These are phyloP conservation scores for Lasiommata megera DNA, from an alignment of 2,888 invertebrate genomes.

Conservation along the genomic window DNA sequence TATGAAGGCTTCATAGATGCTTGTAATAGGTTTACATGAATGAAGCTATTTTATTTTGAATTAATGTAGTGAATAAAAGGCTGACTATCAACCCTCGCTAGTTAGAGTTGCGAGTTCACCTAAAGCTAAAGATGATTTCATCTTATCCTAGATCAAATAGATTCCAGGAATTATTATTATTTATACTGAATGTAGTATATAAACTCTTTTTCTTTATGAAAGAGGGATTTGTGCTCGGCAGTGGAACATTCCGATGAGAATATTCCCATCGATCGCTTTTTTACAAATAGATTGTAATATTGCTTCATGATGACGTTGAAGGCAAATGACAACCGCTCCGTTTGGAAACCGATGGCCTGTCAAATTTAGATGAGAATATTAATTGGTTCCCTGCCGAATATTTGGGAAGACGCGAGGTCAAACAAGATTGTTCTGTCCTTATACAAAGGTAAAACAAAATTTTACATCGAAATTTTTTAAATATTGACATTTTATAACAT, in stretches of 20 bases:
- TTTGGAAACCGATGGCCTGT: slow-evolving; percentile 3
- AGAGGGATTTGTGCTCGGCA: too few relatives aligned
- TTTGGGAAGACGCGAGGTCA: not conserved
- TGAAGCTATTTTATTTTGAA: too few relatives aligned
- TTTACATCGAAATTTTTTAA: not conserved
- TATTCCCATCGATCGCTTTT: not conserved
- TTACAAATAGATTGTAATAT: not conserved
- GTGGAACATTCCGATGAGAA: not conserved
- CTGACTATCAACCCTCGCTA: too few relatives aligned
- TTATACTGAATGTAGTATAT: too few relatives aligned
- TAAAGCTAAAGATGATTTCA: too few relatives aligned
- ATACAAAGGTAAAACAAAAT: not conserved
- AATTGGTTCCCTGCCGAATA: slow-evolving; percentile 1
- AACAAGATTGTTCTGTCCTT: not conserved
- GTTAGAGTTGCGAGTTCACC: too few relatives aligned
- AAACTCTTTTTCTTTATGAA: too few relatives aligned
- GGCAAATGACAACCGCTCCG: not conserved
- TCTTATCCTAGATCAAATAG: too few relatives aligned
- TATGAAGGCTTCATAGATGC: too few relatives aligned
- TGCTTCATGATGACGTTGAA: not conserved
- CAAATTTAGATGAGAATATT: slow-evolving; percentile 8
- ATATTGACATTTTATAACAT: not conserved
- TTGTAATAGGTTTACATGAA: too few relatives aligned
- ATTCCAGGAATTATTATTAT: too few relatives aligned
- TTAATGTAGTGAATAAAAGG: too few relatives aligned